These are phyloP conservation scores for Bubo blakistoni DNA, from an alignment of 2,113 vertebrate species.

Conservation along the genomic window DNA sequence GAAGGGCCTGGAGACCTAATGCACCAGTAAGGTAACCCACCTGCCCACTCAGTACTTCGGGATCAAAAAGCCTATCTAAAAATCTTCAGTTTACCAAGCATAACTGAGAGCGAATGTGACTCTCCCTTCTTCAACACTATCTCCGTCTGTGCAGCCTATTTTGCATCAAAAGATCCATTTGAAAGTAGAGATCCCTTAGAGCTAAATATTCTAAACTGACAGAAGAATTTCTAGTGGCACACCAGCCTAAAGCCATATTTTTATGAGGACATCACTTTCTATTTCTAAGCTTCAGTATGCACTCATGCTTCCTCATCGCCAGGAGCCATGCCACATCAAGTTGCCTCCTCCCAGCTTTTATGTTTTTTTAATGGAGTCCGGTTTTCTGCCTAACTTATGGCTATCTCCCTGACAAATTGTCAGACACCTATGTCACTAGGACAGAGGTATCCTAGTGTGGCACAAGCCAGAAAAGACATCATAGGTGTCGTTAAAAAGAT, in stretches of 20 bases:
- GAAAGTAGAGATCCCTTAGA: conserved; percentile 79
- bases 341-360: conserved; percentile 77
- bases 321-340: conserved; percentile 77
- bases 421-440: conserved; percentile 63
- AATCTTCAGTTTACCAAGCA: conserved; percentile 44
- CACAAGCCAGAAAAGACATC: background rate
- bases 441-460: background rate
- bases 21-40: conserved; percentile 2
- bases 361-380: conserved; percentile 74
- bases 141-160: conserved; percentile 73
- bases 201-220: conserved; percentile 83
- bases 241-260: conserved; percentile 80
- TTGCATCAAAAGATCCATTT: conserved; percentile 84
- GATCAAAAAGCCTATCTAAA: conserved; percentile 58
- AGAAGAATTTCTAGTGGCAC: conserved; percentile 83
- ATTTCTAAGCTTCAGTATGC: conserved; percentile 80
- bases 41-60: conserved; percentile 3
- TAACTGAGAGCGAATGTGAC: conserved; percentile 59
- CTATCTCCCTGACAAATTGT: conserved; percentile 67
- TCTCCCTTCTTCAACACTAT: conserved; percentile 64
- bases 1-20: background rate
- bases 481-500: background rate
- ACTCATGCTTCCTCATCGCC: conserved; percentile 77
- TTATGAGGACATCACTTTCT: conserved; percentile 88
- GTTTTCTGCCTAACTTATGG: conserved; percentile 74